Conservation (phyloP, 2,113 vertebrate genomes). For the Mesocricetus auratus region DNA sequence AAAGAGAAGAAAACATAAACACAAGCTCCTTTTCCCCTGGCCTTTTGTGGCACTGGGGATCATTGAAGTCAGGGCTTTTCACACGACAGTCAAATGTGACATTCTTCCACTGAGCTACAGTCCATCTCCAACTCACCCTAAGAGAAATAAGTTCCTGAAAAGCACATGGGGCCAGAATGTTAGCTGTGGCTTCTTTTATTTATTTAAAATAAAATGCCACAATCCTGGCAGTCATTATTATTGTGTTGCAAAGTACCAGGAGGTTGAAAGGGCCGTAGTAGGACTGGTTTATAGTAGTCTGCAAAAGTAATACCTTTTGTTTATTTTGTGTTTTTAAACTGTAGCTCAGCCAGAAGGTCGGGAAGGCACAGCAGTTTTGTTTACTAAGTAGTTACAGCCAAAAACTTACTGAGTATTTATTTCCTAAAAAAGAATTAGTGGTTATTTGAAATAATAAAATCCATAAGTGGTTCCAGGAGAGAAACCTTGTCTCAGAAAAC, state of each 20-base stretch:
- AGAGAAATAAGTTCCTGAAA: slow-evolving; percentile 3
- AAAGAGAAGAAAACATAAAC: background rate
- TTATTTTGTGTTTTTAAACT: background rate
- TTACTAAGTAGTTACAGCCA: background rate
- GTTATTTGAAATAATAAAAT: background rate
- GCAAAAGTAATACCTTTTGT: background rate
- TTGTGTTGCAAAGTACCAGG: background rate
- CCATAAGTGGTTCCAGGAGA: background rate
- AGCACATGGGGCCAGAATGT: background rate
- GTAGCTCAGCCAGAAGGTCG: background rate
- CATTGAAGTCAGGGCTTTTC: background rate
- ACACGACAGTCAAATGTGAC: background rate
- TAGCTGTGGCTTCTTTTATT: background rate
- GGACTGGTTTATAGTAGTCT: background rate
- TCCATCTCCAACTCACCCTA: background rate
- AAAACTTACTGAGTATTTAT: background rate
- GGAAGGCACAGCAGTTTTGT: background rate
- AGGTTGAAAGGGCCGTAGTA: background rate
- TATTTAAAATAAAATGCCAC: background rate
- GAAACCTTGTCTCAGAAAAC: background rate
- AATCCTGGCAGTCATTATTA: background rate
- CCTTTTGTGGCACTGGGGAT: background rate
- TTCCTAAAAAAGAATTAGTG: background rate
- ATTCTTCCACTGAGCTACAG: background rate
- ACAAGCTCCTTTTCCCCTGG: too few relatives aligned